These are phyloP conservation scores for Oxyscelio sp. DNA, from an alignment of 2,888 invertebrate species.

Conservation along the genomic window DNA sequence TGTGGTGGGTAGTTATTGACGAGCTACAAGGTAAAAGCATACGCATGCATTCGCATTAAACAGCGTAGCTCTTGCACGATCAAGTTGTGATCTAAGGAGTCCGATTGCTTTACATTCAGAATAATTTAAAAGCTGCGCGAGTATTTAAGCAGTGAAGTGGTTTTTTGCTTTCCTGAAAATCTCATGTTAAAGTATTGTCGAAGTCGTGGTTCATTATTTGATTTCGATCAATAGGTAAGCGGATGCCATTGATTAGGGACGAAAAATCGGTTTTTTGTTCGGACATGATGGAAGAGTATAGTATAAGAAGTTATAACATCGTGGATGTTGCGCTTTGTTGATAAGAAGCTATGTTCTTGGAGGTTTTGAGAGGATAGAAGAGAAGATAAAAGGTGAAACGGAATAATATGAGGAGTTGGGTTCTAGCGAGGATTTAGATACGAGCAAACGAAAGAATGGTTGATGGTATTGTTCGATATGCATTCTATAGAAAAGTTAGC, in stretches of 20 bases:
- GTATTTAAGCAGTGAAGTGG: conserved; percentile 14
- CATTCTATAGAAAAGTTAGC: conserved; percentile 65
- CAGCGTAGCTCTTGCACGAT: conserved; percentile 60
- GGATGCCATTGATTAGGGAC: conserved; percentile 43
- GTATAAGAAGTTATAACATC: conserved; percentile 52
- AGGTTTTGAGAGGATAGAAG: conserved; percentile 53
- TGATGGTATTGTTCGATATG: conserved; percentile 85
- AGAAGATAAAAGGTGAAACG: conserved; percentile 65
- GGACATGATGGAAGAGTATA: conserved; percentile 49
- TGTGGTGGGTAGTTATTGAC: conserved; percentile 77
- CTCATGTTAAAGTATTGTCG: conserved; percentile 24
- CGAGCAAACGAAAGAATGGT: conserved; percentile 78
- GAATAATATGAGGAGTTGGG: conserved; percentile 74
- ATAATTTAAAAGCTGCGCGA: conserved; percentile 73
- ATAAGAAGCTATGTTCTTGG: conserved; percentile 65
- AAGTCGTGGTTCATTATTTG: conserved; percentile 38
- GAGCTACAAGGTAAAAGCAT: conserved; percentile 66
- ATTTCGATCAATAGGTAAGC: conserved; percentile 49
- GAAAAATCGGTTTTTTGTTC: conserved; percentile 47
- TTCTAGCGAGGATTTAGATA: conserved; percentile 84
- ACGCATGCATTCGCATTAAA: conserved; percentile 73
- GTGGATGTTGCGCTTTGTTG: conserved; percentile 53
- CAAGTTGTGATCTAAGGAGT: conserved; percentile 77
- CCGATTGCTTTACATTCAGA: conserved; percentile 74
- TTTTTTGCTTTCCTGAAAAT: conserved; percentile 37